Percentiles rank a stretch among this genome's conserved stretches.
Conservation (phyloP, 2,888 invertebrate species). For the Stenolophus ochropezus region DNA sequence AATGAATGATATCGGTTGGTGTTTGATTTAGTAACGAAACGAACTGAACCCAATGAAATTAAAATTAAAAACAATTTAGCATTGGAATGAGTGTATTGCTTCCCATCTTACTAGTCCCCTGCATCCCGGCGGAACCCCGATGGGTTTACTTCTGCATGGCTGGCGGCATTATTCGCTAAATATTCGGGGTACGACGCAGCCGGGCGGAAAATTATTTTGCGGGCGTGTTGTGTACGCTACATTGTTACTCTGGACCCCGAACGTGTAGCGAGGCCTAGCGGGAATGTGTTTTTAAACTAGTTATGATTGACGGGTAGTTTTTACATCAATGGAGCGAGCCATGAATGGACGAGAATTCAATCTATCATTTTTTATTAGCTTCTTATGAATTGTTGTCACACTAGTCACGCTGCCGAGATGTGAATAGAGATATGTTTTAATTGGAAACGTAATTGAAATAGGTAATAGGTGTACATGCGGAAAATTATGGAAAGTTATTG, state of each 20-base stretch:
- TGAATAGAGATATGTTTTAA: background rate
- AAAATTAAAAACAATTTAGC: background rate
- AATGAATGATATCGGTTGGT: too few relatives aligned
- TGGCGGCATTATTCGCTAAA: constrained; percentile 71
- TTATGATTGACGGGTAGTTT: constrained; percentile 40
- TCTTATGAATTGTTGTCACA: background rate
- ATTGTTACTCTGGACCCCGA: constrained; percentile 67
- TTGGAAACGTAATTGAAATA: background rate
- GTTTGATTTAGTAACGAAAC: too few relatives aligned
- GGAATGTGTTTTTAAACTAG: constrained; percentile 44
- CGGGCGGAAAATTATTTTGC: constrained; percentile 72
- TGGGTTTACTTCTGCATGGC: constrained; percentile 70
- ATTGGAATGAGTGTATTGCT: background rate
- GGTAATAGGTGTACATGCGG: too few relatives aligned
- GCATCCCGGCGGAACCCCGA: constrained; percentile 3
- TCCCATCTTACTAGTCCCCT: background rate
- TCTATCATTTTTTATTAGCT: constrained; percentile 18
- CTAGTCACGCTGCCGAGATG: background rate
- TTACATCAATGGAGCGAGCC: background rate
- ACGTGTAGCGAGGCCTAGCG: background rate
- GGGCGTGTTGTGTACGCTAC: constrained; percentile 70
- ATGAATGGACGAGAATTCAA: constrained; percentile 21
- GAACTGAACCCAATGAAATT: background rate
- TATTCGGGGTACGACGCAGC: constrained; percentile 68
- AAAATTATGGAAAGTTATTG: too few relatives aligned